phyloP scores from a whole-genome alignment of 2,797 vertebrate genomes.

The Micropoecilia bifurca region DNA sequence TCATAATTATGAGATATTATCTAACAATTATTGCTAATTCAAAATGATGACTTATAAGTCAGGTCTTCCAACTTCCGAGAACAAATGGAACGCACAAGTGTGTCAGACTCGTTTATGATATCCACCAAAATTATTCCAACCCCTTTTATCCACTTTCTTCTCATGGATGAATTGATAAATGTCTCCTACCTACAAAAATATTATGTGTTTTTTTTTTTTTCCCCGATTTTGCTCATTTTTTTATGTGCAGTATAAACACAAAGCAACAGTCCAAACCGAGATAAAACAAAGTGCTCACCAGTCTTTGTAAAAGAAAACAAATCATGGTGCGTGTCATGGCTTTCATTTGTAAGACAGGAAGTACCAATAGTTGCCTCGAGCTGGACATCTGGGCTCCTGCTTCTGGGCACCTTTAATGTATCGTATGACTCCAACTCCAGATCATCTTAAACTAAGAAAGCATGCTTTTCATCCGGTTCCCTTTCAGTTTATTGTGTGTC shows the following conservation, averaged over 20 bases:
- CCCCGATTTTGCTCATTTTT: slow-evolving; percentile 8
- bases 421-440: slow-evolving; percentile 53
- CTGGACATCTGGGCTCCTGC: slow-evolving; percentile 41
- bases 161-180: slow-evolving; percentile 54
- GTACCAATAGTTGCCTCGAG: slow-evolving; percentile 63
- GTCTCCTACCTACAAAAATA: slow-evolving; percentile 78
- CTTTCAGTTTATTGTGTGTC: slow-evolving; percentile 38
- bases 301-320: slow-evolving; percentile 76
- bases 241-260: slow-evolving; percentile 67
- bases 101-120: slow-evolving; percentile 27
- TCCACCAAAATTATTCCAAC: slow-evolving; percentile 11
- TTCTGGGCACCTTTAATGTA: slow-evolving; percentile 47
- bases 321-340: slow-evolving; percentile 83
- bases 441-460: slow-evolving; percentile 50
- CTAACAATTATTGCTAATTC: slow-evolving; percentile 1
- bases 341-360: slow-evolving; percentile 83
- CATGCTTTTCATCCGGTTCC: slow-evolving; percentile 58
- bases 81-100: neutral
- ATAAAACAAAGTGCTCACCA: slow-evolving; percentile 75
- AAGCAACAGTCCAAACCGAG: slow-evolving; percentile 65
- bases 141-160: slow-evolving; percentile 24
- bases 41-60: neutral
- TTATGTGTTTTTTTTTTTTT: slow-evolving; percentile 57
- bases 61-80: slow-evolving; percentile 2
- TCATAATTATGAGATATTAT: neutral